A percentile compares a stretch with the other conserved stretches of the same genome.
Conservation (phyloP, 2,888 invertebrate species). For the Acleris emargana region DNA sequence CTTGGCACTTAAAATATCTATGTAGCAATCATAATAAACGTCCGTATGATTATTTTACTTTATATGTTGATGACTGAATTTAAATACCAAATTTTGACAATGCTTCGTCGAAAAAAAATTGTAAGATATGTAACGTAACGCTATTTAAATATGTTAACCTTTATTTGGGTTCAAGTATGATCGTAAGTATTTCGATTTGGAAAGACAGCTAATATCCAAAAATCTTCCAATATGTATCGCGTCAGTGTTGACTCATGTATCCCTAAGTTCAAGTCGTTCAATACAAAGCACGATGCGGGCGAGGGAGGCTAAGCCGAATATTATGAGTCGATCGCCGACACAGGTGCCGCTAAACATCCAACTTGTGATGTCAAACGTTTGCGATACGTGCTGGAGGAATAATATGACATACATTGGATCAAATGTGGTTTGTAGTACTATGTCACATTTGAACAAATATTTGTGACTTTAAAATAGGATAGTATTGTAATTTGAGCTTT, state of each 20-base stretch:
- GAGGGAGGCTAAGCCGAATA: conserved; percentile 81
- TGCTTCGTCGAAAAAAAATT: too few relatives aligned
- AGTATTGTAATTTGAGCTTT: too few relatives aligned
- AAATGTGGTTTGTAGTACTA: neutral
- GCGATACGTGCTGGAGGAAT: conserved; percentile 21
- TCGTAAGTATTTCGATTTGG: conserved; percentile 30
- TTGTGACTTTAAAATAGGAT: too few relatives aligned
- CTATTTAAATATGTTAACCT: too few relatives aligned
- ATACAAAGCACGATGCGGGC: conserved; percentile 50
- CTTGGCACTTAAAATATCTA: too few relatives aligned
- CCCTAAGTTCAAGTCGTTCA: conserved; percentile 53
- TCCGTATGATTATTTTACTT: too few relatives aligned
- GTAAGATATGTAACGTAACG: too few relatives aligned
- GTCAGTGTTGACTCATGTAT: conserved; percentile 44
- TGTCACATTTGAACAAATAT: too few relatives aligned
- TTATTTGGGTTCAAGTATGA: too few relatives aligned
- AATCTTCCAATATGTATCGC: conserved; percentile 34
- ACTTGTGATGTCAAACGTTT: conserved; percentile 53
- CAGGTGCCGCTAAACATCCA: conserved; percentile 81
- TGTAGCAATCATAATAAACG: too few relatives aligned
- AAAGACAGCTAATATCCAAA: conserved; percentile 15
- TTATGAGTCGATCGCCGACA: conserved; percentile 79
- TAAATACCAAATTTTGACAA: too few relatives aligned
- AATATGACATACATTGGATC: conserved; percentile 10
- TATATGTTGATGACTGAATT: too few relatives aligned